Evolutionary conservation across 1,140 invertebrate species (phyloP).

Genomic region (Matsumurasca onukii): DNA sequence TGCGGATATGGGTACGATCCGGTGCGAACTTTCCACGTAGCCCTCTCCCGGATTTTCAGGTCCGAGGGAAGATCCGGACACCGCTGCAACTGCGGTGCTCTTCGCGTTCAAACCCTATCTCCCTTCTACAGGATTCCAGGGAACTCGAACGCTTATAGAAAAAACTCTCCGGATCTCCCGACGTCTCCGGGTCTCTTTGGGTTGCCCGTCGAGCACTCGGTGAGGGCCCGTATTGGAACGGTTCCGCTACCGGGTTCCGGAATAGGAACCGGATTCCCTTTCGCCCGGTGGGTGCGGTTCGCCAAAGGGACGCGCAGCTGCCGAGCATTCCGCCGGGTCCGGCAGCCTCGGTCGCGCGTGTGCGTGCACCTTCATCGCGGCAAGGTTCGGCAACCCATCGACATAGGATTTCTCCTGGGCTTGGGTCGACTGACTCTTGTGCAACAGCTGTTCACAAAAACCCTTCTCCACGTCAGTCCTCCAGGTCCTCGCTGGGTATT

Average conservation of each 20-base stretch:
- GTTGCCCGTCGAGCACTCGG: conserved; percentile 51
- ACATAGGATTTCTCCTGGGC: conserved; percentile 55
- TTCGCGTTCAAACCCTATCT: conserved; percentile 61
- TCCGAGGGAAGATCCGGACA: conserved; percentile 65
- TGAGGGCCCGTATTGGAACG: conserved; percentile 43
- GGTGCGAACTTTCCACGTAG: conserved; percentile 62
- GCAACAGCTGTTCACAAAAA: conserved; percentile 89
- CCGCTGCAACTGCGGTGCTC: conserved; percentile 67
- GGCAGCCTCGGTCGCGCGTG: too few species aligned
- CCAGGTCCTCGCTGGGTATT: conserved; percentile 67
- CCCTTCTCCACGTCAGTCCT: conserved; percentile 82
- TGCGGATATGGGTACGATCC: conserved; percentile 79
- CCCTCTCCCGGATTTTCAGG: conserved; percentile 75
- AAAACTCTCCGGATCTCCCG: conserved; percentile 25
- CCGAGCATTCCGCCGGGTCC: too few species aligned
- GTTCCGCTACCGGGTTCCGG: conserved; percentile 70
- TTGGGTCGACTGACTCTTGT: conserved; percentile 87
- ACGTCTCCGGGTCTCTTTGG: conserved; percentile 42
- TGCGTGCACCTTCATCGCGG: too few species aligned
- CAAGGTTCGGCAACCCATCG: neutral
- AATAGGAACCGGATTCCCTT: conserved; percentile 73
- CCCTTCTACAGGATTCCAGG: conserved; percentile 24
- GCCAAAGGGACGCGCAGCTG: too few species aligned
- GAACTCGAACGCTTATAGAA: conserved; percentile 27
- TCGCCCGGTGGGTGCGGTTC: conserved; percentile 53